Evolutionary conservation across 2,113 vertebrate species (phyloP).

Genomic region (Colossoma macropomum): DNA sequence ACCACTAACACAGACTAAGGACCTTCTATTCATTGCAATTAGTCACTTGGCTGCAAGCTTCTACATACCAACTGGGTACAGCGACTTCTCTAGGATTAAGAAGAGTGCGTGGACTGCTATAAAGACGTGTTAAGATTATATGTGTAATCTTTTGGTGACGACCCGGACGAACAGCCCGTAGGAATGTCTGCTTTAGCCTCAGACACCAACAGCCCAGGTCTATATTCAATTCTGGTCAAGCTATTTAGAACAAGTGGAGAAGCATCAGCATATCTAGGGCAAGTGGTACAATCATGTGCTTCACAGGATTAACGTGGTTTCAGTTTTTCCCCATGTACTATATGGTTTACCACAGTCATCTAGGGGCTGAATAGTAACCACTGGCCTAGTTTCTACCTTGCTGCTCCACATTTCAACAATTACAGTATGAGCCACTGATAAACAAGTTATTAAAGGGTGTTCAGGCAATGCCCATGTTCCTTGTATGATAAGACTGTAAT

Average conservation of each 20-base stretch:
- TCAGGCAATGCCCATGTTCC: neutral
- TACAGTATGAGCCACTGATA: neutral
- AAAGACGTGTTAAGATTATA: slow-evolving; percentile 26
- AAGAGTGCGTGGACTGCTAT: slow-evolving; percentile 24
- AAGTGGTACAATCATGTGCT: neutral
- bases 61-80: neutral
- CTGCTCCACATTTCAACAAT: neutral
- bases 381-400: neutral
- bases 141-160: slow-evolving; percentile 4
- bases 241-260: slow-evolving; percentile 8
- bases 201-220: neutral
- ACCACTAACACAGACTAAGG: neutral
- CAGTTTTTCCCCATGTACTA: neutral
- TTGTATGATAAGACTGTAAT: neutral
- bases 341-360: neutral
- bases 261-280: neutral
- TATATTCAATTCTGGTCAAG: slow-evolving; percentile 1
- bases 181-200: slow-evolving; percentile 42
- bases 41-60: neutral
- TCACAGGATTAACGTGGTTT: slow-evolving; percentile 17
- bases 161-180: slow-evolving; percentile 12
- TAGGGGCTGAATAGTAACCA: neutral
- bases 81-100: neutral
- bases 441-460: neutral
- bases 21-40: neutral